A percentile compares a stretch with the other conserved stretches of the same genome.
Evolutionary conservation across 2,888 invertebrate genomes (phyloP).

Genomic region (Antheraea assamensis): DNA sequence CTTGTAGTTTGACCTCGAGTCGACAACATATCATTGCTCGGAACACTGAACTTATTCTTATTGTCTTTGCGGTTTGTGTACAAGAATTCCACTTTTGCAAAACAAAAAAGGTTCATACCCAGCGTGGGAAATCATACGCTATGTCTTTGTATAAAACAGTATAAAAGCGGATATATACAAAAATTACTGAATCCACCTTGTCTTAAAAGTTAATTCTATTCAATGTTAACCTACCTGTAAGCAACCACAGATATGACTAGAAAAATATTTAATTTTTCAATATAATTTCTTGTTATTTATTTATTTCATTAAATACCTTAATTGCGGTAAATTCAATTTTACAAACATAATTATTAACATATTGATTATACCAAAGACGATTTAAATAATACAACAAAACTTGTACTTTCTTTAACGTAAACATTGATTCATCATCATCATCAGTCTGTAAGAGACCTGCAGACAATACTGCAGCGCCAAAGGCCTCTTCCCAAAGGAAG

Average conservation of each 20-base stretch:
- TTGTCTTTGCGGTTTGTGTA: neutral
- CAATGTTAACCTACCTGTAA: neutral
- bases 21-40: neutral
- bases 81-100: slow-evolving; percentile 3
- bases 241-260: neutral
- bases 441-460: too few species aligned
- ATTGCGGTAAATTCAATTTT: too few species aligned
- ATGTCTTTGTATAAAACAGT: neutral
- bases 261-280: neutral
- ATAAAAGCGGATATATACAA: neutral
- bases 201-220: neutral
- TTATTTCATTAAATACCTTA: too few species aligned
- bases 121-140: neutral
- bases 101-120: neutral
- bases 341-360: too few species aligned
- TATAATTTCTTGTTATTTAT: neutral
- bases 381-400: neutral
- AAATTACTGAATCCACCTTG: neutral
- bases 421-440: too few species aligned
- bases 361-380: neutral
- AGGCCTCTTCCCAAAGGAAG: too few species aligned
- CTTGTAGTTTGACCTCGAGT: neutral
- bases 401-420: too few species aligned
- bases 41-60: slow-evolving; percentile 4
- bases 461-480: too few species aligned